phyloP scores from a whole-genome alignment of 2,113 vertebrate genomes.

The Cheilinus undulatus region DNA sequence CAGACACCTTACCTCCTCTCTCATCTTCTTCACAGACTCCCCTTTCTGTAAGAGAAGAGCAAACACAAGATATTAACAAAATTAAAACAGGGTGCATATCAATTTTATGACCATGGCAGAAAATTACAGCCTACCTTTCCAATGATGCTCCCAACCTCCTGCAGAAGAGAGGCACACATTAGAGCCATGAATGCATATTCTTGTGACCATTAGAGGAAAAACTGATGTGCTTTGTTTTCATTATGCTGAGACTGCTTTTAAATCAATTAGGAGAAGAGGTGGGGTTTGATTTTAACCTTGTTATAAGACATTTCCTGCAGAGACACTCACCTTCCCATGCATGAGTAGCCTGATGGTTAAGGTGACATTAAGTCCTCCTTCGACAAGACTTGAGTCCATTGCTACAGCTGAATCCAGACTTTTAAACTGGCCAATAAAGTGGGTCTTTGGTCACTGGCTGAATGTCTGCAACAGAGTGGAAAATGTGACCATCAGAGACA shows the following conservation, averaged over 20 bases:
- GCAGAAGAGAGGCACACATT: slow-evolving; percentile 19
- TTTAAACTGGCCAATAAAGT: slow-evolving; percentile 70
- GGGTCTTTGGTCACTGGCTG: slow-evolving; percentile 77
- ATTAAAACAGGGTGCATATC: background rate
- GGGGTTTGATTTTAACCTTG: background rate
- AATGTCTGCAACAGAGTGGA: slow-evolving; percentile 54
- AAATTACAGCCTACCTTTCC: slow-evolving; percentile 81
- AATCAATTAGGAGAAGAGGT: background rate
- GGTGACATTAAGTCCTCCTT: slow-evolving; percentile 99
- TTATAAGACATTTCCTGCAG: background rate
- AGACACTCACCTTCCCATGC: slow-evolving; percentile 91
- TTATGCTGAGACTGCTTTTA: background rate
- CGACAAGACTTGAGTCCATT: slow-evolving; percentile 98
- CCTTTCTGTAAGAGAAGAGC: slow-evolving; percentile 87
- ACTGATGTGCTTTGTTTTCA: background rate
- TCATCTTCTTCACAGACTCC: slow-evolving; percentile 99
- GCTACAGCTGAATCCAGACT: slow-evolving; percentile 68
- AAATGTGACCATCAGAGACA: slow-evolving; percentile 26
- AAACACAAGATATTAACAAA: slow-evolving; percentile 43
- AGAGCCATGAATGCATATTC: background rate
- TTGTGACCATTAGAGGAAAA: background rate
- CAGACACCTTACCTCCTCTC: slow-evolving; percentile 89
- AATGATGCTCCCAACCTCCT: slow-evolving; percentile 89
- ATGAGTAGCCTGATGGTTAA: slow-evolving; percentile 98
- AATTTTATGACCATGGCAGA: background rate